Percentiles rank a stretch among this genome's conserved stretches.
phyloP scores from a whole-genome alignment of 2,888 invertebrate species.

The Prosopocoilus inquinatus region DNA sequence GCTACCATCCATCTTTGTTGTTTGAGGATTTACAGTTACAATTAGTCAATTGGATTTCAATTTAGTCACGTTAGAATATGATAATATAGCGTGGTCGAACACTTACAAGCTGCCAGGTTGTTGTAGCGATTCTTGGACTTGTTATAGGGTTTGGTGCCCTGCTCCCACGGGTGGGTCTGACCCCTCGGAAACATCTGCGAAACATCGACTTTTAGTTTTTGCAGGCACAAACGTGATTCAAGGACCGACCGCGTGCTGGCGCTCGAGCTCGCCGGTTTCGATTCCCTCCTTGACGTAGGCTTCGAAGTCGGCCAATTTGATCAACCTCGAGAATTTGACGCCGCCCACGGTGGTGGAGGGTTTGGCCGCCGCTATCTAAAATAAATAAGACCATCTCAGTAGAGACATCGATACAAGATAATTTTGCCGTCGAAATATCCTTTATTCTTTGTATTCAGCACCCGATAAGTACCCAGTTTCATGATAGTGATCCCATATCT shows the following conservation, averaged over 20 bases:
- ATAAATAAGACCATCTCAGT: background rate
- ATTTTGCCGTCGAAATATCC: no score
- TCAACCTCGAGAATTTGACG: constrained; percentile 20
- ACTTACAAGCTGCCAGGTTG: constrained; percentile 53
- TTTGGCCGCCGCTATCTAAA: background rate
- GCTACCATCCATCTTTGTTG: no score
- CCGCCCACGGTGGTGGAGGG: no score
- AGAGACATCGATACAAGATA: no score
- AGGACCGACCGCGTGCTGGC: constrained; percentile 41
- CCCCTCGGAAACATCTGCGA: constrained; percentile 48
- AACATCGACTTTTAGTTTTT: background rate
- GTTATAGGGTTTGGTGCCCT: constrained; percentile 47
- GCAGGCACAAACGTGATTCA: background rate
- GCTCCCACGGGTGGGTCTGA: constrained; percentile 44
- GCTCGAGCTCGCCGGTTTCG: constrained; percentile 38
- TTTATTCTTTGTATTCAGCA: no score
- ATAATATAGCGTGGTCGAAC: no score
- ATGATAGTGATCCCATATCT: no score
- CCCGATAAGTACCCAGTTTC: no score
- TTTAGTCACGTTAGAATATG: no score
- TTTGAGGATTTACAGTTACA: no score
- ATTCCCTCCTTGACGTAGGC: constrained; percentile 45
- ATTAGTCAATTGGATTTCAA: no score
- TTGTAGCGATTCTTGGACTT: constrained; percentile 52
- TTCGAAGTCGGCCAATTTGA: constrained; percentile 45